These are phyloP conservation scores for Bubo scandiacus DNA, from an alignment of 2,113 vertebrate species.

Conservation along the genomic window DNA sequence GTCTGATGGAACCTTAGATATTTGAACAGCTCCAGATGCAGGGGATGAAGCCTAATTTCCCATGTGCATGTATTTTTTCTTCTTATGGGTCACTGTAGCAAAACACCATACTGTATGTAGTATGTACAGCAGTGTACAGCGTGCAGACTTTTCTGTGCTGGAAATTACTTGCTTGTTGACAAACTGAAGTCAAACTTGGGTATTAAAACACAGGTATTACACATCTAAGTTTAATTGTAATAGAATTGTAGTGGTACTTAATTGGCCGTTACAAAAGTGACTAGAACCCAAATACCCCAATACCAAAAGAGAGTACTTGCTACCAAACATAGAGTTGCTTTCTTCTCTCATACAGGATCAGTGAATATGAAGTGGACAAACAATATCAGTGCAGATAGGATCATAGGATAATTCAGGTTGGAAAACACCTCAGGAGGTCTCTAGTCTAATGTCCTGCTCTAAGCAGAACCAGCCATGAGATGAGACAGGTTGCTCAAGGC, in stretches of 20 bases:
- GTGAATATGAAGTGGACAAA: not conserved
- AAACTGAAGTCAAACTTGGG: not conserved
- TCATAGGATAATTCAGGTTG: not conserved
- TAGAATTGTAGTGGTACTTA: not conserved
- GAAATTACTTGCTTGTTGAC: not conserved
- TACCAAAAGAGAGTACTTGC: not conserved
- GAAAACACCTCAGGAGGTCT: not conserved
- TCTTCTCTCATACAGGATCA: not conserved
- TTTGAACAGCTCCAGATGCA: not conserved
- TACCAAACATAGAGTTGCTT: not conserved
- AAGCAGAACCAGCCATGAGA: not conserved
- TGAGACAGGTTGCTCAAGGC: not conserved
- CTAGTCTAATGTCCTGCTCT: not conserved
- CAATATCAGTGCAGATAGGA: not conserved
- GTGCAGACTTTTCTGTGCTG: not conserved
- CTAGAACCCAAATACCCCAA: not conserved
- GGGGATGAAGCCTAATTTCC: conserved; percentile 6
- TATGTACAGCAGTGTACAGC: not conserved
- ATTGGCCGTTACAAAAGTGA: not conserved
- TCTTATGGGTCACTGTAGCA: not conserved
- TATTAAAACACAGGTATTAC: not conserved
- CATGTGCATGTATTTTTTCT: not conserved
- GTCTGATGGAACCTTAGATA: not conserved
- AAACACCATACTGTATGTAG: not conserved
- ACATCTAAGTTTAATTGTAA: not conserved